A percentile compares a stretch with the other conserved stretches of the same genome.
phyloP scores from a whole-genome alignment of 2,113 vertebrate species.

The Falcunculus frontatus region DNA sequence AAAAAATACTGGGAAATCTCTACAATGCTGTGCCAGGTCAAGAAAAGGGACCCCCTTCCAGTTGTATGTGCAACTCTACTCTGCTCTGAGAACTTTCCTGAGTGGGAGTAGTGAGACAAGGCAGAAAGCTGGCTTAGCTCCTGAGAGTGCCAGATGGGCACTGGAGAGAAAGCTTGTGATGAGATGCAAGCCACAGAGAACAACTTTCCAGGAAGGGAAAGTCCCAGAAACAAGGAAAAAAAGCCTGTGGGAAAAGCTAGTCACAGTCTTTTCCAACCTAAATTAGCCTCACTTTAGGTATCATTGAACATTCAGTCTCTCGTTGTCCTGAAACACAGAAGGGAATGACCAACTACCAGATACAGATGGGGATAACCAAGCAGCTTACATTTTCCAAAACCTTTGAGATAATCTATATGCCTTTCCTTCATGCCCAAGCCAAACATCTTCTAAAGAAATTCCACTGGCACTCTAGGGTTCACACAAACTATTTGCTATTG shows the following conservation, averaged over 20 bases:
- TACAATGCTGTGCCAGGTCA: background rate
- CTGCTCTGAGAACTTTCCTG: background rate
- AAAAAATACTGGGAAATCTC: background rate
- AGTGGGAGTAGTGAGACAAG: background rate
- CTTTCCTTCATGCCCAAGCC: background rate
- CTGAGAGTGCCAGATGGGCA: conserved; percentile 18
- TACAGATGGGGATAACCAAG: background rate
- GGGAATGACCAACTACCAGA: background rate
- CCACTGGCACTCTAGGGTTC: background rate
- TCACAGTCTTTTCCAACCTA: background rate
- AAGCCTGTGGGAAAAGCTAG: background rate
- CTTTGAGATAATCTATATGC: background rate
- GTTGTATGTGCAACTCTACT: background rate
- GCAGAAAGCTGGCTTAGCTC: background rate
- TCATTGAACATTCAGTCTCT: background rate
- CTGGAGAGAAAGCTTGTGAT: background rate
- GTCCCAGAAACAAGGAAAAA: background rate
- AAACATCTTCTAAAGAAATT: background rate
- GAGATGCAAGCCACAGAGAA: background rate
- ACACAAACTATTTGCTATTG: background rate
- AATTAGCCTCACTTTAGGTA: background rate
- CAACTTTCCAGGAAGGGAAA: background rate
- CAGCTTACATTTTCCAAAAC: background rate
- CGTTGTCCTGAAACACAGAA: background rate
- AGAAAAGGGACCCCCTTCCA: background rate